Base-by-base conservation (phyloP, 2,797 vertebrate species). In the Centropyge bicolor region DNA sequence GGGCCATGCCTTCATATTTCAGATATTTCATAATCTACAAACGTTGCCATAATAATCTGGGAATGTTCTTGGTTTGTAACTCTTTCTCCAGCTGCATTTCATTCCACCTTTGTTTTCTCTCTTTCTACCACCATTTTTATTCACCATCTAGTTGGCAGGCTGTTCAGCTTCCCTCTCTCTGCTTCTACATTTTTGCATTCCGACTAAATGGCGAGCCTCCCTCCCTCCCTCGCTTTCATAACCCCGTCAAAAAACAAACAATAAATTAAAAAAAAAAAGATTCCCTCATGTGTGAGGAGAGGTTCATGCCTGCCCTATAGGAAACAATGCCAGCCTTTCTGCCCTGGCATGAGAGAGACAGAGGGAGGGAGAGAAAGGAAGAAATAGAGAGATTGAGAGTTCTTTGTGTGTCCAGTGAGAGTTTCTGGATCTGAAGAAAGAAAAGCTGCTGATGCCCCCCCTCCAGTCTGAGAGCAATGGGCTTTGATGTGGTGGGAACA, bases 251-350 rank as follows among this genome's bases (percentile, higher is more conserved):
- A 55, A 79, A 65, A 76, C 51, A 52, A 56, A 41, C 27, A 31
- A 31, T 31, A 2, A 31, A 31, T n/a, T n/a, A 51, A 1, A 9
- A 31, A 49, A 62, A 79, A 49, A 66, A 43, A 65, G 70, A 79
- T 63, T 81, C 81, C 56, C 74, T 81, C 88, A 88, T 88, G 87
- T 89, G 87, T 81, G 85, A 90, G 74, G 64, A 74, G 61, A 82
- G 83, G 76, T 74, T 60, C 63, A 45, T 73, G 74, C 63, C 74
- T 67, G 69, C 60, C 43, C 72, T 16, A 35, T 56, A 46, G 76
- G 60, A 88, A 76, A 93, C 89, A 92, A 93, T 79, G 70, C 54
- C 81, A 82, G 83, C 67, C 86, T 88, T 87, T 91, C 86, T 89
- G 70, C 56, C 66, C 62, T 83, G 82, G 70, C 83, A 80, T 86